Evolutionary conservation across 2,797 vertebrate species (phyloP).

Genomic region (Cryptoprocta ferox): DNA sequence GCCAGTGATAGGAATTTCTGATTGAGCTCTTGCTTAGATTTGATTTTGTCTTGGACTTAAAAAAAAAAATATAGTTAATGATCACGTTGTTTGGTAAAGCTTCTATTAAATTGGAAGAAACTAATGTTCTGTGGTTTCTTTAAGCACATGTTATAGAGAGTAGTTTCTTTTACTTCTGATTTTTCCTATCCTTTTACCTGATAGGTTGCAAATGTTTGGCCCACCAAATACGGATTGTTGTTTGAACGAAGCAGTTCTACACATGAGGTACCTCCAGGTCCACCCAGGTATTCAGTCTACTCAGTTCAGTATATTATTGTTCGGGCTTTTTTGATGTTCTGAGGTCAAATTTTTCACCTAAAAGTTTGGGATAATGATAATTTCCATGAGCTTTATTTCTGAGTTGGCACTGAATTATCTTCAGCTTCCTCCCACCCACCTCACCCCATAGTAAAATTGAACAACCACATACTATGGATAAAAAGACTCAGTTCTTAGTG

Average conservation of each 20-base stretch:
- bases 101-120: conserved; percentile 20
- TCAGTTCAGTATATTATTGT: conserved; percentile 18
- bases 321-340: conserved; percentile 30
- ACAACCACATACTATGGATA: neutral
- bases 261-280: conserved; percentile 90
- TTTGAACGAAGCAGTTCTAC: conserved; percentile 93
- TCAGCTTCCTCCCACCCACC: neutral
- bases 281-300: conserved; percentile 88
- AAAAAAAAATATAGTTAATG: conserved; percentile 28
- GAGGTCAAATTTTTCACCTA: neutral
- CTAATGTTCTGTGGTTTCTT: neutral
- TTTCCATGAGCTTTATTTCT: neutral
- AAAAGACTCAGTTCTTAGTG: neutral
- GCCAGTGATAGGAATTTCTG: neutral
- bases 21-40: conserved; percentile 19
- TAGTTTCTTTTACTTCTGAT: neutral
- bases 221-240: conserved; percentile 95
- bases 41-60: conserved; percentile 43
- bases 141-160: conserved; percentile 4
- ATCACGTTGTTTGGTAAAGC: conserved; percentile 25
- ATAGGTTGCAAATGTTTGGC: conserved; percentile 96
- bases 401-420: neutral
- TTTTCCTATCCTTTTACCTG: neutral
- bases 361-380: neutral
- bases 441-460: neutral